Evolutionary conservation across 2,797 vertebrate genomes (phyloP), one percentile per base, ranked within the genome.

Genomic region (Argyrosomus regius): DNA sequence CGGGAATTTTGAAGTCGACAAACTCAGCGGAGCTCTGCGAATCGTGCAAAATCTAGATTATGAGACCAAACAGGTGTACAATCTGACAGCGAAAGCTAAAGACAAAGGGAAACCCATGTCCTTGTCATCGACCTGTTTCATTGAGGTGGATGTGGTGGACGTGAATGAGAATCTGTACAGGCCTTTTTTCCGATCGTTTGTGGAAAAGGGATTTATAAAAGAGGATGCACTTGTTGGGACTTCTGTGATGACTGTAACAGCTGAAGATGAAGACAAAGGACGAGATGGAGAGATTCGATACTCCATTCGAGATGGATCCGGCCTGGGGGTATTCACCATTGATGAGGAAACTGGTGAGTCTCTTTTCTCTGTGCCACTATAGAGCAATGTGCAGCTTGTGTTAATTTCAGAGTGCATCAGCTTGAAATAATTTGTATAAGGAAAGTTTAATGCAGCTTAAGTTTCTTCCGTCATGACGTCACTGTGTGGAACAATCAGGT

Each of bases 31-130:
- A 18, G 98, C 98, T 0, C 82, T 99, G 68, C 96, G 98, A 35
- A 95, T 99, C 43, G 89, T 97, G 58, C 96, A 97, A 75, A 97
- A 94, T 88, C 89, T 99, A 82, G 97, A 99, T 95, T 99, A 97
- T 22, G 98, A 99, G 92, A 97, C 96, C 59, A 97, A 94, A 63
- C 98, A 99, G 80, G 87, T 98, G 17, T 98, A 98, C 89, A 99
- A 97, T 82, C 94, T 99, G 81, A 98, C 97, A 0, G 96, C 98
- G 3, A 97, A 97, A 82, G 98, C 97, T 43, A 99, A 97, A 90
- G 98, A 99, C 96, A 98, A 98, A 93, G 98, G 98, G 46, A 98
- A 97, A 78, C 98, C 98, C 0, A 64, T 96, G 77, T 97, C 98
- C 0, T 90, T 99, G 87, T 98, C 97, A 0, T 98, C 98, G 0